Percentiles rank a stretch among this genome's conserved stretches.
phyloP scores from a whole-genome alignment of 2,113 vertebrate genomes.

The Pollimyrus isidori region DNA sequence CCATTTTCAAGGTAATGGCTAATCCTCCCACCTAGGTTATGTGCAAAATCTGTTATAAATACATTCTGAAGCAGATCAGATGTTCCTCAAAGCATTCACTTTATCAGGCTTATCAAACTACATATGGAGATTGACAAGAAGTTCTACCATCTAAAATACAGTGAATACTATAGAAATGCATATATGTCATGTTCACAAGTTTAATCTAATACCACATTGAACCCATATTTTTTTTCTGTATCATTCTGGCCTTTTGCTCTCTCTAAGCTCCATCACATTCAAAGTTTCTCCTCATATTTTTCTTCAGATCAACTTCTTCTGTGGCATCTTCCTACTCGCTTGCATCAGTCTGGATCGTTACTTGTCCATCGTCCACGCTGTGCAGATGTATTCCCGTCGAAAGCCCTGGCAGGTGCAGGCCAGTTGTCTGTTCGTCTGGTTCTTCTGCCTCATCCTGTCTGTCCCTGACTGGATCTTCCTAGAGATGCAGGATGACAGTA shows the following conservation, averaged over 20 bases:
- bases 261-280: background rate
- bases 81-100: background rate
- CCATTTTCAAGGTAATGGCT: slow-evolving; percentile 61
- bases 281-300: background rate
- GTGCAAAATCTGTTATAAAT: background rate
- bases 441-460: slow-evolving; percentile 63
- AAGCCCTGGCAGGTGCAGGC: slow-evolving; percentile 43
- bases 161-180: background rate
- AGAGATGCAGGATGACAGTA: background rate
- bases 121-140: background rate
- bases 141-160: background rate
- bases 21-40: background rate
- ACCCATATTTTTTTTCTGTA: background rate
- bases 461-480: slow-evolving; percentile 69
- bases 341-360: slow-evolving; percentile 85
- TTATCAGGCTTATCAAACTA: background rate
- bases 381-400: slow-evolving; percentile 72
- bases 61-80: background rate
- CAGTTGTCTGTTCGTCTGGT: slow-evolving; percentile 67
- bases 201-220: background rate
- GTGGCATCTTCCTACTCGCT: slow-evolving; percentile 75
- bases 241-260: background rate
- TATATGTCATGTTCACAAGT: background rate
- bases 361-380: slow-evolving; percentile 74
- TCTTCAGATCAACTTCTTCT: slow-evolving; percentile 73